phyloP scores from a whole-genome alignment of 2,797 vertebrate genomes.

The Fratercula arctica region DNA sequence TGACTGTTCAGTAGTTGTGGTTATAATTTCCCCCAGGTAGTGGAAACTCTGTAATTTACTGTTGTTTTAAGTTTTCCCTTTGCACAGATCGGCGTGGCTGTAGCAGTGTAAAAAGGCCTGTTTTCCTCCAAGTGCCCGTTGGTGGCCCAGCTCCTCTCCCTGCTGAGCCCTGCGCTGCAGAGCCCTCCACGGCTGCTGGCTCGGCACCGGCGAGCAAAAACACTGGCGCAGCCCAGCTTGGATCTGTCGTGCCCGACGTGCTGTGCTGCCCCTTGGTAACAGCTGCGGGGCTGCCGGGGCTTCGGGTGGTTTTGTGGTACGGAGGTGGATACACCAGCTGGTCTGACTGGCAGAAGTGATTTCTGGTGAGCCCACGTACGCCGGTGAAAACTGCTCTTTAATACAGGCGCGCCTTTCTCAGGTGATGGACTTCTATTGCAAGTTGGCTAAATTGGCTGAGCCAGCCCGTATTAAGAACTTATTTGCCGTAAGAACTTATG shows the following conservation, averaged over 20 bases:
- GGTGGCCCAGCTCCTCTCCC: background rate
- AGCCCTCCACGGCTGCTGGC: background rate
- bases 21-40: slow-evolving; percentile 66
- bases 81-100: background rate
- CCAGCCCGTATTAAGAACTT: accelerated
- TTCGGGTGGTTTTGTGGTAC: accelerated
- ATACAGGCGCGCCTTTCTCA: background rate
- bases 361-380: background rate
- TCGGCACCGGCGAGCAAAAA: background rate
- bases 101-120: background rate
- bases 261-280: background rate
- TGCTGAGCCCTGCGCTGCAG: background rate
- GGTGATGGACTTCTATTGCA: background rate
- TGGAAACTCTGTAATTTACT: slow-evolving; percentile 38
- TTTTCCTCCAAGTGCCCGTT: background rate
- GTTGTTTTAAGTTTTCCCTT: background rate
- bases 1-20: slow-evolving; percentile 20
- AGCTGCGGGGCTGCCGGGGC: background rate
- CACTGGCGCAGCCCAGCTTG: accelerated
- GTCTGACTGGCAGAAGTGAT: background rate
- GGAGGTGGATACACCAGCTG: no score
- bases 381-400: background rate
- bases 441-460: background rate
- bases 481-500: background rate
- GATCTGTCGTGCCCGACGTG: background rate